A percentile compares a stretch with the other conserved stretches of the same genome.
Conservation (phyloP, 2,888 invertebrate species). For the Chydorus sphaericus region DNA sequence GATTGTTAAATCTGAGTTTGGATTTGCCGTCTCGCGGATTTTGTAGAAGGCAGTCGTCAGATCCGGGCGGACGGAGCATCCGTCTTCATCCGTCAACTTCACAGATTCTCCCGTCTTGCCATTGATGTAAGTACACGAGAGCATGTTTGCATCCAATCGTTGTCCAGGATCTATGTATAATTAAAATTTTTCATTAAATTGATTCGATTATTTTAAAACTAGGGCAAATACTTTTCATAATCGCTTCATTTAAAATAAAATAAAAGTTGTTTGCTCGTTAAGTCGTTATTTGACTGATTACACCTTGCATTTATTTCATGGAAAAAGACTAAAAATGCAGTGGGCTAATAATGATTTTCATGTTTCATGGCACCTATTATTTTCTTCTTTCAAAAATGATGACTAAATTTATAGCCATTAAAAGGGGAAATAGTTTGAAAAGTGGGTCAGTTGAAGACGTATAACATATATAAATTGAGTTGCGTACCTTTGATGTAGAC, state of each 20-base stretch:
- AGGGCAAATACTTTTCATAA: neutral
- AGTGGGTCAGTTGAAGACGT: too few relatives aligned
- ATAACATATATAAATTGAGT: too few relatives aligned
- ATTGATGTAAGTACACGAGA: constrained; percentile 16
- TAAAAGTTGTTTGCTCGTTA: too few relatives aligned
- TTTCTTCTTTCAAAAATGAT: too few relatives aligned
- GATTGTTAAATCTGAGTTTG: constrained; percentile 19
- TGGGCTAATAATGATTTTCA: too few relatives aligned
- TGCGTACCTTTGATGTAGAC: constrained; percentile 10
- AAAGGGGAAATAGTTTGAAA: too few relatives aligned
- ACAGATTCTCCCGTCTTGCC: constrained; percentile 12
- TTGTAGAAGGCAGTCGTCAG: constrained; percentile 18
- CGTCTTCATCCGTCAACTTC: constrained; percentile 16
- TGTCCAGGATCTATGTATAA: constrained; percentile 13
- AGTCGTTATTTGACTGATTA: too few relatives aligned
- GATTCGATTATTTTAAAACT: neutral
- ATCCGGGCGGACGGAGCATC: constrained; percentile 17
- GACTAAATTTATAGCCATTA: too few relatives aligned
- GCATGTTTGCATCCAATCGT: constrained; percentile 18
- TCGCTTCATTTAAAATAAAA: too few relatives aligned
- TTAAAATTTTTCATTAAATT: neutral
- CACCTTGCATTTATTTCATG: too few relatives aligned
- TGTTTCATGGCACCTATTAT: too few relatives aligned
- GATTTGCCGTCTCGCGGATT: constrained; percentile 15
- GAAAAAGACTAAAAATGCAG: too few relatives aligned